These are phyloP conservation scores for Vireo griseus DNA, from an alignment of 2,797 vertebrate genomes.

Conservation along the genomic window DNA sequence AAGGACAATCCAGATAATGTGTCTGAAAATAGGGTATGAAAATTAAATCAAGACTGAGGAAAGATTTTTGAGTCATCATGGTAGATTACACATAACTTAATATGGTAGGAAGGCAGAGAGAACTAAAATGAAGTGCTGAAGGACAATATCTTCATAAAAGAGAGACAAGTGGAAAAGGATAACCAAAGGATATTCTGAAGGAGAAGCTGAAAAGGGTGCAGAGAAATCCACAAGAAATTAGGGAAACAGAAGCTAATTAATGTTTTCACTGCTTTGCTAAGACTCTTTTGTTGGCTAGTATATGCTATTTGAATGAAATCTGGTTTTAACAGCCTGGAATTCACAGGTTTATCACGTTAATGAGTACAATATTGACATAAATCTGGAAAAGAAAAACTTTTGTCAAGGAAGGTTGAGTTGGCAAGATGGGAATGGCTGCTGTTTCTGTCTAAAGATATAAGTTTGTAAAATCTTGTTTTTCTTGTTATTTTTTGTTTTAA, in stretches of 20 bases:
- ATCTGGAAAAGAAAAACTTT: neutral
- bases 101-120: neutral
- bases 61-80: neutral
- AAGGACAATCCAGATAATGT: neutral
- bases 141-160: neutral
- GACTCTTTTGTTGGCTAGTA: neutral
- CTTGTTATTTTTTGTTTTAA: neutral
- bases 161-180: neutral
- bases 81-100: neutral
- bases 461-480: neutral
- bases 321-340: slow-evolving; percentile 29
- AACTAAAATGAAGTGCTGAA: neutral
- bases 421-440: neutral
- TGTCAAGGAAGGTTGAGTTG: neutral
- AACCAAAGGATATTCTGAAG: neutral
- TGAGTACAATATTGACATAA: neutral
- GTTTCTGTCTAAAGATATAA: neutral
- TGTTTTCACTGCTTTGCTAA: neutral
- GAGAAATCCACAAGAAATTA: neutral
- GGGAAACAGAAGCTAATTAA: neutral
- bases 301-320: neutral
- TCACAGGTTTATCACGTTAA: slow-evolving; percentile 23
- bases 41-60: neutral
- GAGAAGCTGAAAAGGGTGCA: neutral
- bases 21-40: neutral